Evolutionary conservation across 1,140 invertebrate genomes (phyloP).

Genomic region (Rhizoglyphus robini): DNA sequence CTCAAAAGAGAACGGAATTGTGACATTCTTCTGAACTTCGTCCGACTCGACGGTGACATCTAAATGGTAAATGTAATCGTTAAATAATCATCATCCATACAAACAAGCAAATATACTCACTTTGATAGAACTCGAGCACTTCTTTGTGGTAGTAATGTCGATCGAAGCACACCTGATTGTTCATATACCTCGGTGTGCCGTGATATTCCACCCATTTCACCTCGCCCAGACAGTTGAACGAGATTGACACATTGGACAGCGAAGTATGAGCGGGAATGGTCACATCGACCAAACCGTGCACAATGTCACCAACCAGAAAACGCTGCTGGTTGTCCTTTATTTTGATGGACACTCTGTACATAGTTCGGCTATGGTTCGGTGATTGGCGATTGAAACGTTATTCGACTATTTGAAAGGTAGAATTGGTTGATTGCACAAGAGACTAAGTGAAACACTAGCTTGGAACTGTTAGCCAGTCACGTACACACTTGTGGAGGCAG

Average conservation of each 20-base stretch:
- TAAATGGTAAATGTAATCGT: too few species aligned
- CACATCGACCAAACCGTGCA: neutral
- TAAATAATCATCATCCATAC: too few species aligned
- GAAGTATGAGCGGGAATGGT: neutral
- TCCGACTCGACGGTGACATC: too few species aligned
- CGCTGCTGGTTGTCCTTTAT: neutral
- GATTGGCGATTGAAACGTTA: too few species aligned
- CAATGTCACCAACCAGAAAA: neutral
- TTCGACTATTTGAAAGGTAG: too few species aligned
- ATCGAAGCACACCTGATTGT: slow-evolving; percentile 1
- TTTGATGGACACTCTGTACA: neutral
- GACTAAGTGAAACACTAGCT: too few species aligned
- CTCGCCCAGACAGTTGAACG: slow-evolving; percentile 1
- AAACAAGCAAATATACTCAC: too few species aligned
- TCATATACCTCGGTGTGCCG: slow-evolving; percentile 1
- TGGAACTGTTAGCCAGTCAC: too few species aligned
- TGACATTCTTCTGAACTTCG: neutral
- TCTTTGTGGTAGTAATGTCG: neutral
- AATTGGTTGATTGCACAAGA: too few species aligned
- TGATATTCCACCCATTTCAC: slow-evolving; percentile 15
- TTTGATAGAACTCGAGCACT: neutral
- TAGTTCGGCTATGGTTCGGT: too few species aligned
- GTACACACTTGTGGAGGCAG: too few species aligned
- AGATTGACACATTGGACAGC: neutral
- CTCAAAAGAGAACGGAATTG: neutral